Conservation (phyloP, 2,888 invertebrate genomes). For the Cephus pygmeus region DNA sequence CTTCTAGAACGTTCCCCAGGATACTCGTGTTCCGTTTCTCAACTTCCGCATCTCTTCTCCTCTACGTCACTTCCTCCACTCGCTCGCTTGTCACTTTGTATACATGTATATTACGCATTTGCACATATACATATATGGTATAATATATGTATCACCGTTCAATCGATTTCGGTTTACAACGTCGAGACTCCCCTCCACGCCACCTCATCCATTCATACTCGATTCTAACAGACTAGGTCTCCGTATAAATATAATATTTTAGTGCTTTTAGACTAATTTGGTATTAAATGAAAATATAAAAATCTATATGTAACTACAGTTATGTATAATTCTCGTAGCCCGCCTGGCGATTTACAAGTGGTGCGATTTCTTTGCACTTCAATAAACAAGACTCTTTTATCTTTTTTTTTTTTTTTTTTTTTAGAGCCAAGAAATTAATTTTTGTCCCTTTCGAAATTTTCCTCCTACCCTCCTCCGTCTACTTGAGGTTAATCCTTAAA, state of each 20-base stretch:
- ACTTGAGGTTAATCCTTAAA: not conserved
- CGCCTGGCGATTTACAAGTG: conserved; percentile 19
- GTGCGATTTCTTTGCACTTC: conserved; percentile 5
- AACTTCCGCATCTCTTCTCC: too few species aligned
- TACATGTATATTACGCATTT: too few species aligned
- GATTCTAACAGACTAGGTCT: conserved; percentile 27
- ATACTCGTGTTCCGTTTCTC: too few species aligned
- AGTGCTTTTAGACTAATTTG: conserved; percentile 31
- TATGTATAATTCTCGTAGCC: conserved; percentile 19
- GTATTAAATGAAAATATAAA: conserved; percentile 34
- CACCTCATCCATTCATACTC: conserved; percentile 15
- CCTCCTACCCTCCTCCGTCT: not conserved
- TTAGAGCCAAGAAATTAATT: not conserved
- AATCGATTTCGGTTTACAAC: conserved; percentile 1
- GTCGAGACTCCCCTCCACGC: not conserved
- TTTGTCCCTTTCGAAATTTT: not conserved
- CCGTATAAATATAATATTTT: conserved; percentile 32
- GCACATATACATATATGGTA: too few species aligned
- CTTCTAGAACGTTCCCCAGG: too few species aligned
- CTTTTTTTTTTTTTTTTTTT: not conserved
- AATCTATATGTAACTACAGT: conserved; percentile 29
- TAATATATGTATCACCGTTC: too few species aligned
- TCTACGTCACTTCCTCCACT: too few species aligned
- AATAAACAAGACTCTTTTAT: not conserved
- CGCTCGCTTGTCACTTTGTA: too few species aligned